Base-by-base conservation (phyloP, 2,797 vertebrate species). In the Sebastiscus tertius region DNA sequence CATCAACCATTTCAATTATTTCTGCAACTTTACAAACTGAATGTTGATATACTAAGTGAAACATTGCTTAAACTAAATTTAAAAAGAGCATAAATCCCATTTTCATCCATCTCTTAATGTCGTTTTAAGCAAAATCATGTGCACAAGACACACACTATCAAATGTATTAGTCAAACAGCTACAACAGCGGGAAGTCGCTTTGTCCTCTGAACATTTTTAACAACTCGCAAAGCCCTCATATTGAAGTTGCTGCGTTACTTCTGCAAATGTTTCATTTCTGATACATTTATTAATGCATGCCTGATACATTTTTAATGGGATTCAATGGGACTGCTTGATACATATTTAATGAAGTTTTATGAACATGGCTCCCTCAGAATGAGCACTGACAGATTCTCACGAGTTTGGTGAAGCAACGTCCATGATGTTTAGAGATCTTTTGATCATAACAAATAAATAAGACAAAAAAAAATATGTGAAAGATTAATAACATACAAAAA, bases 291-390 rank as follows among this genome's bases (percentile, higher is more conserved):
- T 85, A 90, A 93, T 92, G 90, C 83, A 89, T 82, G 88, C 79
- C 88, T 80, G 83, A 86, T 92, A 91, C 83, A 92, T 91, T 91
- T 89, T 92, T 89, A 77, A 93, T 91, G 72, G 62, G 77, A 90
- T 73, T 89, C 66, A 83, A 87, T 90, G 84, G 86, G 79, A 77
- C 77, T 87, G 81, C 79, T 81, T 77, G 83, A 89, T 91, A 77
- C 79, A 90, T 86, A 78, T 86, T 91, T 88, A 68, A 92, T 89
- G 81, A 81, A 69, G 13, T 83, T 87, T 87, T 77, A 88, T 84
- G 76, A 91, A 76, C 67, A 83, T 27, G 77, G 73, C 80, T 90
- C 71, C 84, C 65, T 82, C 65, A 18, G 72, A 79, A 81, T 79
- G 77, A 86, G 34, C 79, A 56, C 73, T 66, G 72, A 68, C 62